Evolutionary conservation across 2,113 vertebrate genomes (phyloP), one percentile per base, ranked within the genome.

Genomic region (Orcinus orca): DNA sequence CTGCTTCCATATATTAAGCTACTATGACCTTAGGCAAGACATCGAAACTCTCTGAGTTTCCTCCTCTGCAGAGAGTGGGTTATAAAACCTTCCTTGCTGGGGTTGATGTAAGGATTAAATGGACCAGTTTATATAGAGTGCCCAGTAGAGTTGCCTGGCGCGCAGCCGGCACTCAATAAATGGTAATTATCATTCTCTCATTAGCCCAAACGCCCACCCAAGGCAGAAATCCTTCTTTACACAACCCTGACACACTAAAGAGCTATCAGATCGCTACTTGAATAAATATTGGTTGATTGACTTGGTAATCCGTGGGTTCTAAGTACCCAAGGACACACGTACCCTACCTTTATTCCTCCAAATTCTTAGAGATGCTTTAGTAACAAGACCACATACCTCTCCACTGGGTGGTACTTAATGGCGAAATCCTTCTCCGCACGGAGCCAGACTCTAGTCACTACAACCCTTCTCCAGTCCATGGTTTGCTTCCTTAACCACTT

Each of bases 211-310:
- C 44, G 92, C 81, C 92, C 84, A 97, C 94, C 92, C 83, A 80
- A 96, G 71, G 95, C 93, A 97, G 83, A 95, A 88, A 96, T 89
- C 88, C 79, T 95, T 96, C 93, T 97, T 90, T 76, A 97, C 95
- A 96, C 96, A 96, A 90, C 53, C 4, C 85, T 83, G 71, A 86
- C 89, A 81, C 91, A 93, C 47, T n/a, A 94, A 23, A 87, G 79
- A 80, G 74, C 70, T 91, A 79, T 77, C 63, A 84, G 70, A 92
- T 92, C 74, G 89, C 87, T 88, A 50, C 76, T 67, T 93, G 83
- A 95, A 97, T 96, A 97, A 97, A 97, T 97, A 96, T 93, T 95
- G 96, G 96, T 91, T 96, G 87, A 82, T 88, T 95, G 90, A 95
- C 81, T 97, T 83, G 89, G 73, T 87, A 89, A 96, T 89, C 68